A percentile compares a stretch with the other conserved stretches of the same genome.
Conservation (phyloP, 2,797 vertebrate genomes). For the Sebastes nivosus region DNA sequence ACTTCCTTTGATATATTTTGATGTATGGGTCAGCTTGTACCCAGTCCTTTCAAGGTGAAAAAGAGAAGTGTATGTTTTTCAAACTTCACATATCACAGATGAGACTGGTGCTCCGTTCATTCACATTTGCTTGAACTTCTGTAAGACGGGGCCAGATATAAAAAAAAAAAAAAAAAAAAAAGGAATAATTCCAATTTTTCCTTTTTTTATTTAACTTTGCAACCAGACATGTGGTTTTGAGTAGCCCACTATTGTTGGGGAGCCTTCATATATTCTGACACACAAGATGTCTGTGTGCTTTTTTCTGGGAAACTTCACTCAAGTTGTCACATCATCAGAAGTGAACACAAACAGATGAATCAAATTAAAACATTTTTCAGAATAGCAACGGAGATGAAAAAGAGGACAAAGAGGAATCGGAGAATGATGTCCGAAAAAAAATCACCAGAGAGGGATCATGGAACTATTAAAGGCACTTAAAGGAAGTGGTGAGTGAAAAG, state of each 20-base stretch:
- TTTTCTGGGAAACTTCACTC: conserved; percentile 49
- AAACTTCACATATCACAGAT: conserved; percentile 70
- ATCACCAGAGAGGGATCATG: not conserved
- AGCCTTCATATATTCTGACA: conserved; percentile 35
- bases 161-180: conserved; percentile 37
- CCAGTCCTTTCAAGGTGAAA: conserved; percentile 71
- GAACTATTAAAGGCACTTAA: conserved; percentile 11
- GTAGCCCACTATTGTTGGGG: conserved; percentile 13
- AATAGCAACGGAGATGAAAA: conserved; percentile 18
- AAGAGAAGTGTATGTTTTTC: conserved; percentile 70
- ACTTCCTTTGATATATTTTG: conserved; percentile 72
- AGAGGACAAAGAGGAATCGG: conserved; percentile 12
- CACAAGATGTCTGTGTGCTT: conserved; percentile 36
- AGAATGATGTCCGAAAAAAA: not conserved
- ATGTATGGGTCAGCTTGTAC: conserved; percentile 70
- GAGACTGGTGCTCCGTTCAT: conserved; percentile 52
- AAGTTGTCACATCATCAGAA: conserved; percentile 23
- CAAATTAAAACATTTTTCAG: conserved; percentile 31
- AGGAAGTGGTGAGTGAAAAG: conserved; percentile 14
- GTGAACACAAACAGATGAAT: conserved; percentile 42
- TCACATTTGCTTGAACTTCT: conserved; percentile 66
- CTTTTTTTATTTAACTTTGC: conserved; percentile 4
- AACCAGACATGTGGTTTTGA: conserved; percentile 44
- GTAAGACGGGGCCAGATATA: conserved; percentile 52
- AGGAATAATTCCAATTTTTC: conserved; percentile 24